Percentiles rank a stretch among this genome's conserved stretches.
phyloP scores from a whole-genome alignment of 37 sponge, comb jelly and placozoan genomes.

The Oopsacas minuta region DNA sequence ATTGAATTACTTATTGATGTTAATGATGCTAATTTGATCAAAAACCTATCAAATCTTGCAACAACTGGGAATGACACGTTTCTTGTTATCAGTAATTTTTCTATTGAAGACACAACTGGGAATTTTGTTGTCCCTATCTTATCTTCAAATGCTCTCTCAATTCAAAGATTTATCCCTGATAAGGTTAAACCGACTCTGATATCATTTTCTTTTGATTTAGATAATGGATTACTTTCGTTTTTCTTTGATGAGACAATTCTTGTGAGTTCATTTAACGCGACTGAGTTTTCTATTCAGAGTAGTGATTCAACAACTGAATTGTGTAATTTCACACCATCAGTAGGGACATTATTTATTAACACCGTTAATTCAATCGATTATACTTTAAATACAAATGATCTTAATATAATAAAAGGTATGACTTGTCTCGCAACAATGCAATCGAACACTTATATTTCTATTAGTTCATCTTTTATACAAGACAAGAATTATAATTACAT shows the following conservation, averaged over 20 bases:
- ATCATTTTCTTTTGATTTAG: constrained; percentile 40
- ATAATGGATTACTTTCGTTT: constrained; percentile 44
- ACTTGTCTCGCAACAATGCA: constrained; percentile 39
- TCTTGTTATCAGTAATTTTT: constrained; percentile 39
- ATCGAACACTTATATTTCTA: constrained; percentile 37
- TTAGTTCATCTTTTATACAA: constrained; percentile 10
- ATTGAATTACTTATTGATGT: not conserved
- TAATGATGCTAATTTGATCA: constrained; percentile 48
- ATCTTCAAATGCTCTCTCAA: constrained; percentile 34
- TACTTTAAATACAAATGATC: constrained; percentile 21
- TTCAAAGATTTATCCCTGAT: constrained; percentile 40
- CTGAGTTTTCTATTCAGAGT: constrained; percentile 38
- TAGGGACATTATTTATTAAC: not conserved
- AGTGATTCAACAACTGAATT: not conserved
- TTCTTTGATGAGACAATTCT: constrained; percentile 62
- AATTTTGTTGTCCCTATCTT: constrained; percentile 57
- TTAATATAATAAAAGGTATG: constrained; percentile 47
- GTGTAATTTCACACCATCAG: not conserved
- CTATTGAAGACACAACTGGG: constrained; percentile 51
- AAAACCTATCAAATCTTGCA: constrained; percentile 41
- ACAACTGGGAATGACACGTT: constrained; percentile 41
- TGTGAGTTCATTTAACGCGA: constrained; percentile 29
- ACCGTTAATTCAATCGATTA: not conserved
- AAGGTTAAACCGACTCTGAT: constrained; percentile 38
- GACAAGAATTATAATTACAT: constrained; percentile 26